These are phyloP conservation scores for Enteromius unitaeniatus DNA, from an alignment of 2,797 vertebrate species.

Conservation along the genomic window DNA sequence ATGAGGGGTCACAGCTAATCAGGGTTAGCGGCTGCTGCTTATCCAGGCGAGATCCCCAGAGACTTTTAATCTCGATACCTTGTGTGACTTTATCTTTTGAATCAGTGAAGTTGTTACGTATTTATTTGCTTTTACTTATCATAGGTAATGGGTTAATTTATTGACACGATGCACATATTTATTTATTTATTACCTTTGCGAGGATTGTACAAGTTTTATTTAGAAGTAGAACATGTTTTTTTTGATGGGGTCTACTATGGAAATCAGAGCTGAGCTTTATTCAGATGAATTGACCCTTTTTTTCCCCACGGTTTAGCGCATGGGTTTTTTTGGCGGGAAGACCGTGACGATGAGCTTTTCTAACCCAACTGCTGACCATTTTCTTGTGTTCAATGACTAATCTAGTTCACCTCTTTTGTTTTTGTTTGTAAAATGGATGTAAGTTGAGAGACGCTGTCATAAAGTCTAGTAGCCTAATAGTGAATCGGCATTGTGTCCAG, in stretches of 20 bases:
- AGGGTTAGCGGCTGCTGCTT: conserved; percentile 13
- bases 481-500: conserved; percentile 4
- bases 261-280: conserved; percentile 35
- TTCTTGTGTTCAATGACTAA: background rate
- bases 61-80: conserved; percentile 13
- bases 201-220: conserved; percentile 11
- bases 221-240: background rate
- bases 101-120: conserved; percentile 26
- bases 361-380: background rate
- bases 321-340: conserved; percentile 14
- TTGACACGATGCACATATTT: conserved; percentile 70
- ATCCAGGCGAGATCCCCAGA: background rate
- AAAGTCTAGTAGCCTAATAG: conserved; percentile 1
- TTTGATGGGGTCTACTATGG: conserved; percentile 35
- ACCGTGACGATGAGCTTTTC: background rate
- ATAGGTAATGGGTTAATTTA: conserved; percentile 63
- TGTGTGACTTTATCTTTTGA: conserved; percentile 21
- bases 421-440: conserved; percentile 13
- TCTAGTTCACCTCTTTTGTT: background rate
- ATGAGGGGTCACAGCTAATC: conserved; percentile 1
- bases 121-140: conserved; percentile 54
- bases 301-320: background rate
- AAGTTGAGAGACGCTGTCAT: conserved; percentile 18
- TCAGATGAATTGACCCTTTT: conserved; percentile 25
- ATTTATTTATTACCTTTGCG: conserved; percentile 65